Evolutionary conservation across 2,888 invertebrate genomes (phyloP).

Genomic region (Mallateleia sp.): DNA sequence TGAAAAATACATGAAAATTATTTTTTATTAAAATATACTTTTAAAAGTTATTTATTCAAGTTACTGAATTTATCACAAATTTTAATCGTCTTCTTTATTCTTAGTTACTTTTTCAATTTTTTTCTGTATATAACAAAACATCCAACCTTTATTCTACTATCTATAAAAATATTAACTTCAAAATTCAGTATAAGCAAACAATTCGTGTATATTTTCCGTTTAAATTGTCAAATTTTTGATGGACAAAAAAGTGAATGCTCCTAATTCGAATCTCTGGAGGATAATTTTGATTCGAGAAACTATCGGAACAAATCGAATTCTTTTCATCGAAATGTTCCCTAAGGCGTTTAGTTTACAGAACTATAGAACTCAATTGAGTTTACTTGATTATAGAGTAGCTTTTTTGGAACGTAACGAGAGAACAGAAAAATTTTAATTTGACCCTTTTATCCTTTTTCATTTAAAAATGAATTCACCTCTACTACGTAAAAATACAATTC

Average conservation of each 20-base stretch:
- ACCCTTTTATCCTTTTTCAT: neutral
- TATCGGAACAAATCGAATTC: slow-evolving; percentile 45
- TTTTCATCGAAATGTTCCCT: slow-evolving; percentile 36
- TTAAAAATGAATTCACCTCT: too few species aligned
- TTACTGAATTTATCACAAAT: too few species aligned
- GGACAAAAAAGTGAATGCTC: slow-evolving; percentile 14
- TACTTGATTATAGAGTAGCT: slow-evolving; percentile 24
- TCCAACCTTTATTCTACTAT: too few species aligned
- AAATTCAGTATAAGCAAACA: too few species aligned
- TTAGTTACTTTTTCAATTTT: too few species aligned
- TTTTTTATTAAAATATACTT: too few species aligned
- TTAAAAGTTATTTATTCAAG: too few species aligned
- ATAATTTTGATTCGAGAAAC: slow-evolving; percentile 31
- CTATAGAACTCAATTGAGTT: neutral
- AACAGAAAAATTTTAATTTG: neutral
- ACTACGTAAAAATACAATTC: too few species aligned
- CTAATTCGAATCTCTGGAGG: slow-evolving; percentile 23
- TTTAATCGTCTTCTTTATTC: too few species aligned
- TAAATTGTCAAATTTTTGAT: slow-evolving; percentile 6
- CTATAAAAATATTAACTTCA: too few species aligned
- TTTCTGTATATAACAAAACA: too few species aligned
- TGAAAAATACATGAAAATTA: too few species aligned
- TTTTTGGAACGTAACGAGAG: slow-evolving; percentile 3
- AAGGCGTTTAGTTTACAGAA: slow-evolving; percentile 25
- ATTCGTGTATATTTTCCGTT: neutral